Base-by-base conservation (phyloP, 2,797 vertebrate species). In the Numenius phaeopus region DNA sequence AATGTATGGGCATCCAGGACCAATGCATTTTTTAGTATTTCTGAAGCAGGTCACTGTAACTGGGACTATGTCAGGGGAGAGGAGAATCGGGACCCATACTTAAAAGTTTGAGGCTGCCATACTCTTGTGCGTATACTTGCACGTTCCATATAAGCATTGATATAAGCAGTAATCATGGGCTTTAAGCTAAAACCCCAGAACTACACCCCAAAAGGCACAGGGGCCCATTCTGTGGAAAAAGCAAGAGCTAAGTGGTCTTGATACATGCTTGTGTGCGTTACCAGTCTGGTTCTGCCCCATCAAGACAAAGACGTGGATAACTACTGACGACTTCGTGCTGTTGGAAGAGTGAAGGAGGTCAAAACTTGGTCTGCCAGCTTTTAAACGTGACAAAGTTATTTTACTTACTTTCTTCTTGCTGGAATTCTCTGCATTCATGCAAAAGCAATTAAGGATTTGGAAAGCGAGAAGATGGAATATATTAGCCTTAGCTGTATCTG, bases 381-480 rank as follows among this genome's bases (percentile, higher is more conserved):
- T 89, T 62, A 82, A 89, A 92, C 0, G 1, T 37, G 39, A 72
- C 50, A 29, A 20, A 72, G 24, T 73, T 84, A 27, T 64, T 90
- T 84, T 93, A 19, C 32, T 87, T 90, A 0, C 49, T 66, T 26
- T 47, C 47, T 94, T 86, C 58, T 76, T 82, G 23, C 18, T 95
- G 27, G 21, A 70, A 91, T 80, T 90, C 64, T 72, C 46, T 81
- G 46, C 77, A 27, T 73, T 87, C 58, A 42, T 70, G 49, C 13
- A 90, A 87, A 95, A 94, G 70, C 70, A 87, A 72, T 87, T 89
- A 92, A 87, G 32, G 69, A 42, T 94, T 87, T 95, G 65, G 69
- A 84, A 96, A 88, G 30, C 0, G 1, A 69, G 42, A 58, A 66
- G 58, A 65, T 62, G 30, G 69, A 86, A 62, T 95, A 29, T 70